These are phyloP conservation scores for Brachionus plicatilis DNA, from an alignment of 1,140 invertebrate species.

Conservation along the genomic window DNA sequence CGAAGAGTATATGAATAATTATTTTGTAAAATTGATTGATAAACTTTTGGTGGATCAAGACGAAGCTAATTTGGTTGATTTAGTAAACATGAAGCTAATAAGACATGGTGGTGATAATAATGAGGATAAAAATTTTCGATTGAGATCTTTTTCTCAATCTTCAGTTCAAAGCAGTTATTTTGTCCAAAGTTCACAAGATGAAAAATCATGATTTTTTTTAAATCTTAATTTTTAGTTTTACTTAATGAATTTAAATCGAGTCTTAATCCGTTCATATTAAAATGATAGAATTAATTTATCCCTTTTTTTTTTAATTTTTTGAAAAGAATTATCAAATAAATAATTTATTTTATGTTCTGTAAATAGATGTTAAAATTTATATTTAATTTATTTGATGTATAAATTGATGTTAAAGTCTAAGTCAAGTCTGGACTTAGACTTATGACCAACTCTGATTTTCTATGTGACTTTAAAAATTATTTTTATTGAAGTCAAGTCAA, in stretches of 20 bases:
- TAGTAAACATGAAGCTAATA: background rate
- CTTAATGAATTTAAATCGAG: background rate
- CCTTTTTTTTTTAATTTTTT: background rate
- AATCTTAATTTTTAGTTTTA: background rate
- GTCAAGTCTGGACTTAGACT: no score
- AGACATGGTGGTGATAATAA: background rate
- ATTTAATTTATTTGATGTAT: no score
- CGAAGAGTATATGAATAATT: conserved; percentile 1
- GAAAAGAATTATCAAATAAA: background rate
- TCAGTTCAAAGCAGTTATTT: conserved; percentile 10
- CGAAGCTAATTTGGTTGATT: conserved; percentile 26
- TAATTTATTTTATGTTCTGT: background rate
- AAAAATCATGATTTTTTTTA: background rate
- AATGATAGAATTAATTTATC: background rate
- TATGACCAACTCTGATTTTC: no score
- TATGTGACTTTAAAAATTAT: no score
- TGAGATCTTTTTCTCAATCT: conserved; percentile 27
- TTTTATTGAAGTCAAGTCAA: no score
- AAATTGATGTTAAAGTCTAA: no score
- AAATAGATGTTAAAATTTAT: background rate
- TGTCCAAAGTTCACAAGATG: background rate
- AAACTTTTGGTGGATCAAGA: conserved; percentile 31
- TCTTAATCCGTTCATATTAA: background rate
- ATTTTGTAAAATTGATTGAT: conserved; percentile 25
- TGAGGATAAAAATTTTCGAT: background rate